Evolutionary conservation across 1,140 invertebrate species (phyloP).

Genomic region (Sycobia sp.): DNA sequence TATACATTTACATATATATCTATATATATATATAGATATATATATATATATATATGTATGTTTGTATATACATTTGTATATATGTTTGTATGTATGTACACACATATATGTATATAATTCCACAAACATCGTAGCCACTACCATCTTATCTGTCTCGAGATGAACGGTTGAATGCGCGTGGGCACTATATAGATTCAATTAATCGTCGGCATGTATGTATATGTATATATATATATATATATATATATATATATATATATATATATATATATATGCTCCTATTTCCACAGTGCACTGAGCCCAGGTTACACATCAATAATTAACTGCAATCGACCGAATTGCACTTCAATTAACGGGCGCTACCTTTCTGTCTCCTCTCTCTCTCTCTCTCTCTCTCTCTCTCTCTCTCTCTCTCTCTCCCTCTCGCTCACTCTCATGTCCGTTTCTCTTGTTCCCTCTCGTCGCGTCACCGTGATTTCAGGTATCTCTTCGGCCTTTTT

Average conservation of each 20-base stretch:
- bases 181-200: constrained; percentile 24
- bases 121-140: neutral
- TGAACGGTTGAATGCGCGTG: too few species aligned
- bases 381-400: too few species aligned
- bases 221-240: too few species aligned
- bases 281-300: constrained; percentile 21
- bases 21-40: too few species aligned
- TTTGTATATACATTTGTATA: too few species aligned
- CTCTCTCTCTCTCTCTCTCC: constrained; percentile 11
- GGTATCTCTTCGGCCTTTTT: neutral
- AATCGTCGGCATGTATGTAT: constrained; percentile 13
- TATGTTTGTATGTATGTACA: too few species aligned
- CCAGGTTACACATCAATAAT: constrained; percentile 33
- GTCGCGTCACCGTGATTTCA: neutral
- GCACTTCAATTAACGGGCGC: constrained; percentile 30
- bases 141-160: constrained; percentile 23
- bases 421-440: neutral
- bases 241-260: too few species aligned
- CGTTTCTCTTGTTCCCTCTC: neutral
- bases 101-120: too few species aligned
- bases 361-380: too few species aligned
- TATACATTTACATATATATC: too few species aligned
- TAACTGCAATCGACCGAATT: constrained; percentile 34
- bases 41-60: too few species aligned
- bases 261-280: too few species aligned